Evolutionary conservation across 2,888 invertebrate species (phyloP).

Genomic region (Meganola albula): DNA sequence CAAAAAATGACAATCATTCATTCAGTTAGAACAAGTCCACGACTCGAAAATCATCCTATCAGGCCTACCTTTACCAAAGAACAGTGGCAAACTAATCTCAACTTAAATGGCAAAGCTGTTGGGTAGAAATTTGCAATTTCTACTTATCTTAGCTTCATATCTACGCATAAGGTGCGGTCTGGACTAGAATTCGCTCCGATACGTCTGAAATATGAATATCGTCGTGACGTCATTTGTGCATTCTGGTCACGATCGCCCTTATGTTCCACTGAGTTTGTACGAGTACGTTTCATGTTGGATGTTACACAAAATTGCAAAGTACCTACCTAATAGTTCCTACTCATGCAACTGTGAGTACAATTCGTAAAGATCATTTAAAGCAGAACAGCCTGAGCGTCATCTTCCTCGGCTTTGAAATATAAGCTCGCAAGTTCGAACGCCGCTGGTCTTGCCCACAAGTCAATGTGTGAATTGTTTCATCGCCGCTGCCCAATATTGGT

Average conservation of each 20-base stretch:
- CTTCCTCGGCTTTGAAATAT: too few species aligned
- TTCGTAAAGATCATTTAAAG: too few species aligned
- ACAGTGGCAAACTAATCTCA: constrained; percentile 4
- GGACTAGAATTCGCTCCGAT: constrained; percentile 40
- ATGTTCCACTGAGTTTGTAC: constrained; percentile 26
- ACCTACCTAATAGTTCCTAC: too few species aligned
- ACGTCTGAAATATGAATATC: constrained; percentile 56
- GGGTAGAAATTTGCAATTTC: constrained; percentile 9
- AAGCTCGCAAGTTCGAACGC: too few species aligned
- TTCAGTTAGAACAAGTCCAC: too few species aligned
- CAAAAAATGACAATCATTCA: too few species aligned
- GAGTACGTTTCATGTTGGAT: constrained; percentile 21
- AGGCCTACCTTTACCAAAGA: constrained; percentile 31
- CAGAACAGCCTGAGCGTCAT: too few species aligned
- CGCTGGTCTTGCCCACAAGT: too few species aligned
- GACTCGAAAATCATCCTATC: too few species aligned
- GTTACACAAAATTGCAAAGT: constrained; percentile 15
- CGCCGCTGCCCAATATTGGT: too few species aligned
- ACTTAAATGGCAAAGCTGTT: constrained; percentile 10
- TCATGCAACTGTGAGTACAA: too few species aligned
- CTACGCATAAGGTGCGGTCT: constrained; percentile 23
- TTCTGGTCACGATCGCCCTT: constrained; percentile 44
- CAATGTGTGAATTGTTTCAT: too few species aligned
- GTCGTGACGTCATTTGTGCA: constrained; percentile 38
- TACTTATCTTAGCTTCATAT: constrained; percentile 20